Evolutionary conservation across 1,140 invertebrate genomes (phyloP).

Genomic region (Steinernema feltiae): DNA sequence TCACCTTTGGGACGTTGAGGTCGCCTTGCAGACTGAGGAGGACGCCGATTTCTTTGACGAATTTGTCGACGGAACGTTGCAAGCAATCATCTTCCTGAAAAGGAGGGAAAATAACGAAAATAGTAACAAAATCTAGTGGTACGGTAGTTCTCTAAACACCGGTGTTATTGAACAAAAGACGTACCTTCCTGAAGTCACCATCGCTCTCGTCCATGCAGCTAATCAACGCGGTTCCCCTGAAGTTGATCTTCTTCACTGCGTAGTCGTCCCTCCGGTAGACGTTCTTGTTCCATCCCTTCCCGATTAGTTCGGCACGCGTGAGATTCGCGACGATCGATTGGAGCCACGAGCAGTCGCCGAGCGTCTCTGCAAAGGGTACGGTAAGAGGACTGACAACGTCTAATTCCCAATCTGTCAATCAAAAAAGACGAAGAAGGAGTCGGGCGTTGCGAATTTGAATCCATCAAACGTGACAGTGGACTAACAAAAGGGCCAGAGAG

Average conservation of each 20-base stretch:
- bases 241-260: slow-evolving; percentile 6
- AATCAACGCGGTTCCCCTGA: neutral
- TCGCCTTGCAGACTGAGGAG: slow-evolving; percentile 3
- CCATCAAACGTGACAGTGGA: neutral
- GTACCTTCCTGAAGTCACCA: neutral
- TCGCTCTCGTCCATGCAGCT: neutral
- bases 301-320: neutral
- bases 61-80: neutral
- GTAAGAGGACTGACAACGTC: neutral
- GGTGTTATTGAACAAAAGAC: neutral
- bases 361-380: slow-evolving; percentile 4
- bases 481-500: neutral
- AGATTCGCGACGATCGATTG: neutral
- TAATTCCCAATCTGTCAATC: slow-evolving; percentile 3
- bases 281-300: slow-evolving; percentile 1
- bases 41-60: slow-evolving; percentile 12
- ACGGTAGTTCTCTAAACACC: neutral
- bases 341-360: neutral
- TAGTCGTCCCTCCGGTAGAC: neutral
- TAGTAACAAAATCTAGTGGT: neutral
- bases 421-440: neutral
- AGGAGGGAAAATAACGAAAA: neutral
- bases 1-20: neutral
- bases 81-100: neutral
- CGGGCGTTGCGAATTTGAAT: neutral